These are phyloP conservation scores for Eonycteris spelaea DNA, from an alignment of 2,113 vertebrate genomes.

Conservation along the genomic window DNA sequence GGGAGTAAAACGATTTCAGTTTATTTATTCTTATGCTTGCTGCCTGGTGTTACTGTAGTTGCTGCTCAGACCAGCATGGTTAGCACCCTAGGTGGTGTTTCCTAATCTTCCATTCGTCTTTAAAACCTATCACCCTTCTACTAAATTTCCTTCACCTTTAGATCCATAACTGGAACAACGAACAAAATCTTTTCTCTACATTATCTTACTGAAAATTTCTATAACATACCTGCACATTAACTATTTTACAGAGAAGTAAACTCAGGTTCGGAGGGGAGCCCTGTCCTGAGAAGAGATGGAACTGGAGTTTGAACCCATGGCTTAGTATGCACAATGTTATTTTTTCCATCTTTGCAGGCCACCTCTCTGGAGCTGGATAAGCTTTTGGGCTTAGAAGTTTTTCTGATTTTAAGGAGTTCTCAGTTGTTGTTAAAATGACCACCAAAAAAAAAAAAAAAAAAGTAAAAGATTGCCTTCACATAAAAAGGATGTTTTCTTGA, in stretches of 20 bases:
- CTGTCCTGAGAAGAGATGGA: background rate
- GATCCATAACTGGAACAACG: background rate
- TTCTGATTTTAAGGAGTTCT: background rate
- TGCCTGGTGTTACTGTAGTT: background rate
- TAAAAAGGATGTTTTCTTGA: slow-evolving; percentile 52
- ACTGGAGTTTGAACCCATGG: background rate
- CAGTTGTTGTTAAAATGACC: slow-evolving; percentile 29
- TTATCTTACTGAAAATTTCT: background rate
- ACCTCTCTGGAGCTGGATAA: background rate
- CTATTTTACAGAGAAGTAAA: background rate
- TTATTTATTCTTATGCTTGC: background rate
- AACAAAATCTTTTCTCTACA: background rate
- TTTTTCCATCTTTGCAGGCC: background rate
- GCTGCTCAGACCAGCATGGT: background rate
- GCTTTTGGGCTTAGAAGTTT: slow-evolving; percentile 4
- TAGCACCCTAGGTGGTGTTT: background rate
- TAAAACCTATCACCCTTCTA: background rate
- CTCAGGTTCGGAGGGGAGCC: background rate
- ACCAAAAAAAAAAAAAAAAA: background rate
- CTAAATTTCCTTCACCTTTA: background rate
- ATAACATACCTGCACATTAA: background rate
- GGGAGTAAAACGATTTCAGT: background rate
- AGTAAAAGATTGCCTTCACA: slow-evolving; percentile 26
- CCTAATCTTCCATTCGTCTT: background rate
- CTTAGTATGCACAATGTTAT: background rate